Evolutionary conservation across 2,888 invertebrate species (phyloP).

Genomic region (Schrankia costaestrigalis): DNA sequence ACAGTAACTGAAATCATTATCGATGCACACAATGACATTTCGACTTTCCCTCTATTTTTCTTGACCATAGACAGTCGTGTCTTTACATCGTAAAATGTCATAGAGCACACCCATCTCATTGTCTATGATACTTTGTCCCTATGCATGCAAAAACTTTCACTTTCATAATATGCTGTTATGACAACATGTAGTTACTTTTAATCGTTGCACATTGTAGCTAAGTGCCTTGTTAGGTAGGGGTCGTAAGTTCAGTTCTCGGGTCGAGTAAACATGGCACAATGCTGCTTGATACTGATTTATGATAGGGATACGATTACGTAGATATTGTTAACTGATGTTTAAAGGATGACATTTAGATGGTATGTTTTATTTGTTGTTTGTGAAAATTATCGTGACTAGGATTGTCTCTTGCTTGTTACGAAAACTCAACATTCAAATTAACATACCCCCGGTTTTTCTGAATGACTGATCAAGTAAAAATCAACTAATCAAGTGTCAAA

Average conservation of each 20-base stretch:
- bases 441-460: too few relatives aligned
- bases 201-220: conserved; percentile 34
- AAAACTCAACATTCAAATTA: too few relatives aligned
- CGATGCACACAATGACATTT: too few relatives aligned
- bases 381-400: not conserved
- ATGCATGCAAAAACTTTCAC: conserved; percentile 34
- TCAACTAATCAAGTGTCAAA: too few relatives aligned
- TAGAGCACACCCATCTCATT: conserved; percentile 47
- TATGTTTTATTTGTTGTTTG: not conserved
- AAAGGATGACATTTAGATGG: conserved; percentile 10
- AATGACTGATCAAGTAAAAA: too few relatives aligned
- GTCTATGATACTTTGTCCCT: conserved; percentile 35
- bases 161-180: conserved; percentile 35
- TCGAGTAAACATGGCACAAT: conserved; percentile 34
- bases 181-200: conserved; percentile 36
- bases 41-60: conserved; percentile 34
- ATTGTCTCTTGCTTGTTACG: too few relatives aligned
- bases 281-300: conserved; percentile 31
- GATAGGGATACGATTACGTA: conserved; percentile 24
- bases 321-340: conserved; percentile 20
- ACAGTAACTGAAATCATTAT: too few relatives aligned
- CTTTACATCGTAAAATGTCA: conserved; percentile 46
- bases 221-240: conserved; percentile 35
- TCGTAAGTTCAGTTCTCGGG: conserved; percentile 31
- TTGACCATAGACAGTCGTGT: conserved; percentile 26